phyloP scores from a whole-genome alignment of 2,888 invertebrate species.

The Phaonia tiefii region DNA sequence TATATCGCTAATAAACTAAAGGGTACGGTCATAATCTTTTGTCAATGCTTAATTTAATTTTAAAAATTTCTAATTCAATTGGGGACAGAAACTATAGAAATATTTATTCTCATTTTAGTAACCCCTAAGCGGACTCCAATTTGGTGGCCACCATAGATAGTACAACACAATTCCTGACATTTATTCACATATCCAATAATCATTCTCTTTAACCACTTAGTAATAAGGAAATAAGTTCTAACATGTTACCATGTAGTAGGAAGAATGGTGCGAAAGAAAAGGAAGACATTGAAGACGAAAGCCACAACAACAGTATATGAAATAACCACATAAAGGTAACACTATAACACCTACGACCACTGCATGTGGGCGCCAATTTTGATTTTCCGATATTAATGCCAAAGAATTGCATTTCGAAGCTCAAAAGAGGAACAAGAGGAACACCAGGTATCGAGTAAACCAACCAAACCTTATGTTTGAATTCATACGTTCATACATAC shows the following conservation, averaged over 20 bases:
- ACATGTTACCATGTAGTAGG: slow-evolving; percentile 26
- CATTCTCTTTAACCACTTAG: slow-evolving; percentile 35
- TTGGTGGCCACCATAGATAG: too few species aligned
- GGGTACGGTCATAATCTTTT: too few species aligned
- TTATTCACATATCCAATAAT: too few species aligned
- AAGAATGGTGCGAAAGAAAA: not conserved
- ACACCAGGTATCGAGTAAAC: not conserved
- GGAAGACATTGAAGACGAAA: not conserved
- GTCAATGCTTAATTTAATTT: too few species aligned
- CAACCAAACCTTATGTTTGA: slow-evolving; percentile 1
- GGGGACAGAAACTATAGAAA: too few species aligned
- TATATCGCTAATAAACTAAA: too few species aligned
- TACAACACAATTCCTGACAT: too few species aligned
- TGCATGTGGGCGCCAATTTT: slow-evolving; percentile 70
- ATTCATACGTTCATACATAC: too few species aligned
- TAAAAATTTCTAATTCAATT: too few species aligned
- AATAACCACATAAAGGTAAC: slow-evolving; percentile 42
- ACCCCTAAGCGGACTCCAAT: too few species aligned
- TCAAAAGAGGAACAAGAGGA: not conserved
- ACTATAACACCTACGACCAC: slow-evolving; percentile 68
- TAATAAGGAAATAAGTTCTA: slow-evolving; percentile 62
- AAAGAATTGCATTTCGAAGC: slow-evolving; percentile 58
- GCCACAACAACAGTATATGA: slow-evolving; percentile 21
- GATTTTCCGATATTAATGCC: slow-evolving; percentile 68
- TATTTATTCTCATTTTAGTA: too few species aligned